Percentiles rank a stretch among this genome's conserved stretches.
Conservation (phyloP, 2,797 vertebrate genomes). For the Anas georgica region DNA sequence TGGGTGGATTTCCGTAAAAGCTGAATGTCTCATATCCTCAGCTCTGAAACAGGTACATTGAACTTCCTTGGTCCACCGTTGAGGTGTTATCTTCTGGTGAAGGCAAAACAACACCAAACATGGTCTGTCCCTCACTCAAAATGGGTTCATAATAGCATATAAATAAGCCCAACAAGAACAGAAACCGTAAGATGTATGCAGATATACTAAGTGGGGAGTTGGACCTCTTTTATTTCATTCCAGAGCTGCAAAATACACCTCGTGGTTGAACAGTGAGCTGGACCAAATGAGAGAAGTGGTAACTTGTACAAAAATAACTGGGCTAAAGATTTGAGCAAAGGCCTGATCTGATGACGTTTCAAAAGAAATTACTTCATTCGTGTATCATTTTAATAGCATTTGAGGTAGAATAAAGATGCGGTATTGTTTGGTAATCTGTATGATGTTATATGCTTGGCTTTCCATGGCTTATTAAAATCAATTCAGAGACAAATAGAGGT, state of each 20-base stretch:
- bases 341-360: constrained; percentile 21
- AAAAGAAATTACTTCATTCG: constrained; percentile 1
- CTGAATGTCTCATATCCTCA: not conserved
- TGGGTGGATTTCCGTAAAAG: not conserved
- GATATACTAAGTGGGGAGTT: not conserved
- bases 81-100: not conserved
- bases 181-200: accelerated
- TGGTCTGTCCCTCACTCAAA: not conserved
- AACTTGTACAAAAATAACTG: not conserved
- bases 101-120: not conserved
- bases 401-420: constrained; percentile 25
- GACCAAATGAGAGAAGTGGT: not conserved
- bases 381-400: not conserved
- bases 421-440: not conserved
- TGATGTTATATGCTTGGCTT: not conserved
- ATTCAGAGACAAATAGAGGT: not conserved
- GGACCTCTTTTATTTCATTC: not conserved
- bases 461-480: constrained; percentile 30
- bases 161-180: not conserved
- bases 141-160: not conserved
- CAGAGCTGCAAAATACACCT: not conserved
- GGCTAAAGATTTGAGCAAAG: not conserved
- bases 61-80: not conserved
- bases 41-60: not conserved
- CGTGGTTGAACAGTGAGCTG: not conserved